Conservation (phyloP, 2,113 vertebrate species). For the Fregetta grallaria region DNA sequence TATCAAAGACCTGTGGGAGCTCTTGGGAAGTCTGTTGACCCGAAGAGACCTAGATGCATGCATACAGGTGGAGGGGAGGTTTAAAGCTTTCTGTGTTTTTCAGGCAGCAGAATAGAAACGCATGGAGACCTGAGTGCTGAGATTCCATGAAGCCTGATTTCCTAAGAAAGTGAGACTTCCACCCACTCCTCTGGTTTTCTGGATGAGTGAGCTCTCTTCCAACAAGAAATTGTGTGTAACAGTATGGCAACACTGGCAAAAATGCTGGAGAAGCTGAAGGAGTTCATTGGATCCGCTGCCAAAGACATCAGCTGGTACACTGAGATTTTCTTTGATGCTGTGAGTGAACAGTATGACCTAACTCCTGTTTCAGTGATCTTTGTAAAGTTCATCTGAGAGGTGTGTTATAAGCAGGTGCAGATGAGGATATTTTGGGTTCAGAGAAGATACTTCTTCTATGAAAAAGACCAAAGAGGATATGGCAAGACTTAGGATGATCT, state of each 20-base stretch:
- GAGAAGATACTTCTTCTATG: neutral
- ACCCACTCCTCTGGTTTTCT: neutral
- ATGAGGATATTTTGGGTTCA: neutral
- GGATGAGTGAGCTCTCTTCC: neutral
- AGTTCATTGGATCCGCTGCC: neutral
- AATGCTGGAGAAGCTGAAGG: neutral
- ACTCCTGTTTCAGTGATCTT: neutral
- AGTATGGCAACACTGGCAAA: neutral
- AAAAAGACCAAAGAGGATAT: neutral
- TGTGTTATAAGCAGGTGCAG: neutral
- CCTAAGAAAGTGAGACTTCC: neutral
- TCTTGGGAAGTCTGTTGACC: neutral
- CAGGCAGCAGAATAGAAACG: neutral
- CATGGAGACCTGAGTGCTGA: neutral
- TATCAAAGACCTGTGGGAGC: neutral
- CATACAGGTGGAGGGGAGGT: neutral
- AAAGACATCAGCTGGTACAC: neutral
- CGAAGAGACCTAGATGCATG: neutral
- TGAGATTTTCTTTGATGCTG: neutral
- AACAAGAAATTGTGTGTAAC: neutral
- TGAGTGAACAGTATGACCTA: neutral
- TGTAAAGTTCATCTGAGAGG: neutral
- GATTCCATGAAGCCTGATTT: neutral
- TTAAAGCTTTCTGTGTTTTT: neutral
- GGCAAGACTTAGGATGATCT: neutral